Conservation (phyloP, 1,140 invertebrate species). For the Thalassaphorura encarpata region DNA sequence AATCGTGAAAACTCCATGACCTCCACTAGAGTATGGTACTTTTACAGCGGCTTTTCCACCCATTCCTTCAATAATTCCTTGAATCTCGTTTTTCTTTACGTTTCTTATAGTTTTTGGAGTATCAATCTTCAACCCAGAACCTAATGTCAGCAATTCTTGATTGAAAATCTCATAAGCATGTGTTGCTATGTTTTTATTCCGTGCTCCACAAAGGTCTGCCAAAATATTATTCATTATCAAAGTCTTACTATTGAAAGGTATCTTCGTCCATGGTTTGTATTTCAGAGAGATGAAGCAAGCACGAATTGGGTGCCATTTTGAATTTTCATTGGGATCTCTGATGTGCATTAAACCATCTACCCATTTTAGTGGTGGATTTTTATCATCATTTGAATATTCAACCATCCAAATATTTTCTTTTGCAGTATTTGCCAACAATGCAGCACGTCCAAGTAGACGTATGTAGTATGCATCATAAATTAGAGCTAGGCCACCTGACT, state of each 20-base stretch:
- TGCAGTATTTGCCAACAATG: background rate
- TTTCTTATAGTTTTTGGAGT: background rate
- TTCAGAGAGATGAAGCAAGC: background rate
- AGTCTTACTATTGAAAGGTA: background rate
- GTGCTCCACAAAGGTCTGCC: no score
- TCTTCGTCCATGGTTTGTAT: background rate
- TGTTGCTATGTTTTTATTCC: no score
- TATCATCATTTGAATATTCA: background rate
- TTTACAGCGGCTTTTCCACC: background rate
- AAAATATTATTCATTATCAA: background rate
- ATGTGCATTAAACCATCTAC: background rate
- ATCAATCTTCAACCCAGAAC: background rate
- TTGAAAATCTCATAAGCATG: no score
- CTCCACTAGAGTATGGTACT: background rate
- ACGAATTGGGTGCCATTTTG: background rate
- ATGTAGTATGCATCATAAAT: background rate
- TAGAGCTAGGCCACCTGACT: background rate
- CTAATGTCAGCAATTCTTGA: no score
- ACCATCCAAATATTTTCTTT: background rate
- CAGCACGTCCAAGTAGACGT: background rate
- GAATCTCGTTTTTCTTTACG: background rate
- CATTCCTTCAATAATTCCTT: background rate
- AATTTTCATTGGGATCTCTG: no score
- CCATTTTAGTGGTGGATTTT: background rate
- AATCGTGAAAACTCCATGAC: no score